Base-by-base conservation (phyloP, 2,888 invertebrate genomes). In the Amphiduros pacificus region DNA sequence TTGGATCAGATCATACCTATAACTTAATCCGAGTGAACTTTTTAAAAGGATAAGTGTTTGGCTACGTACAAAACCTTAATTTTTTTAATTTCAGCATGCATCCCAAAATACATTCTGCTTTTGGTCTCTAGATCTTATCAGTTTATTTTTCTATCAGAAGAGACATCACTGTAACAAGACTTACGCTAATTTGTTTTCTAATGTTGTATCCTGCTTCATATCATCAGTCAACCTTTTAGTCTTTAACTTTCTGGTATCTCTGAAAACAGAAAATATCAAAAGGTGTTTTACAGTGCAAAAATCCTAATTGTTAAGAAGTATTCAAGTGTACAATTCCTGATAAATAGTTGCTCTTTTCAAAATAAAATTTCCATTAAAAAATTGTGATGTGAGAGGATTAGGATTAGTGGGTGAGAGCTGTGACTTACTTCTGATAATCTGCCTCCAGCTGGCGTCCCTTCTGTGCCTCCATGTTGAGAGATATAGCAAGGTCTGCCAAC, bases 391-490 rank as follows among this genome's bases (percentile, higher is more conserved):
- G n/a, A n/a, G n/a, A n/a, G n/a, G n/a, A n/a, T n/a, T n/a, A n/a
- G n/a, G n/a, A n/a, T n/a, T n/a, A 36, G 9, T 36, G 9, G 9
- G 9, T 36, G 36, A 36, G 17, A 11, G 17, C 36, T 49, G 14
- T 11, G n/a, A 57, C 54, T 57, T 32, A 63, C 61, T 29, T 60
- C 22, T 26, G n/a, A 52, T 41, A 32, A 20, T 57, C 48, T 4
- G 11, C 24, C 41, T 62, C 40, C 41, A 28, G 29, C n/a, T 68
- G 69, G 55, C 78, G 68, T 2, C 74, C 78, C 68, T 81, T 81
- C 69, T 77, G 78, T 3, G 79, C 70, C 65, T 79, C 80, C 78
- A 81, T 78, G 63, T 80, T 81, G 5, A 81, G 66, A 11, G 72
- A 69, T 54, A 79, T 76, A 44, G 79, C 73, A 40, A 80, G 65